Base-by-base conservation (phyloP, 1,140 invertebrate genomes). In the Trichogramma pretiosum region DNA sequence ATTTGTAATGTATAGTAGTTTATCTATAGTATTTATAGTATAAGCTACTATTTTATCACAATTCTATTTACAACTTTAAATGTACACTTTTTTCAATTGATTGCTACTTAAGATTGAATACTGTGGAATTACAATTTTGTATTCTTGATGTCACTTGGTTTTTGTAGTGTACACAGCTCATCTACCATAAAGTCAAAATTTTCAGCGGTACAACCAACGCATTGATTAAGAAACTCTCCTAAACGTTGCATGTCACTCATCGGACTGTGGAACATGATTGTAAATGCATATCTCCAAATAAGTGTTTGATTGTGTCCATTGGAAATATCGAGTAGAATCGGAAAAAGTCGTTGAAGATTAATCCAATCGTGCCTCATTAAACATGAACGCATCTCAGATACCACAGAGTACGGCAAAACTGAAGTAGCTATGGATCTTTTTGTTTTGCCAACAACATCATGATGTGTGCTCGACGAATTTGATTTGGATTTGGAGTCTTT, bases 271-370 rank as follows among this genome's bases (percentile, higher is more conserved):
- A 58, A 34, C 10, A 58, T 39, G 21, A 52, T 50, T 16, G 18
- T 48, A 18, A 58, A 48, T 21, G 41, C 35, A 38, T 56, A 58
- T 39, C 52, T 53, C 56, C 56, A 58, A 14, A 58, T 24, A 26
- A 56, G 21, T 37, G 37, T 18, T 14, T 56, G 46, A 38, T 39
- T 51, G 10, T 54, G n/a, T n/a, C n/a, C 40, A 33, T n/a, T 39
- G 8, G 23, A 33, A 17, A 47, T 8, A 24, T 53, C 23, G 22
- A 56, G 18, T 24, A 56, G 30, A 9, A 54, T 16, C 16, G 46
- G 43, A 50, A 56, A 52, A 18, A 54, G 36, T 40, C 45, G 43
- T 34, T 56, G 55, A 10, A 54, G 21, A 39, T 44, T 47, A 28
- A 34, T 10, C 55, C 55, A 56, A 44, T 56, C 49, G 24, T 56